These are phyloP conservation scores for Anguilla anguilla DNA, from an alignment of 2,797 vertebrate species.

Conservation along the genomic window DNA sequence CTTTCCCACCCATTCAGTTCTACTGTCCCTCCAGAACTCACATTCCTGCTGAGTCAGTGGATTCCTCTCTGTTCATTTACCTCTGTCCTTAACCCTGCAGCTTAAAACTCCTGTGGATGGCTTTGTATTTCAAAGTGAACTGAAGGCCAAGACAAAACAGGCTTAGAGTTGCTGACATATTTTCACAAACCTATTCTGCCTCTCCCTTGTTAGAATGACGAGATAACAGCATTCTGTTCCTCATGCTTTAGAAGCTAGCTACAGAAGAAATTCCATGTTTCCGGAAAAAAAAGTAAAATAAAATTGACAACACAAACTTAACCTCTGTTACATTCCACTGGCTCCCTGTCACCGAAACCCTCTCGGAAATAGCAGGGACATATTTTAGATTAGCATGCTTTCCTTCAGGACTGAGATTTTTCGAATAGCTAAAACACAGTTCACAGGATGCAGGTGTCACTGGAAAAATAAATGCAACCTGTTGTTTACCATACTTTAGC, in stretches of 20 bases:
- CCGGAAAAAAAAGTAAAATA: constrained; percentile 45
- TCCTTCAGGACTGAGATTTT: constrained; percentile 37
- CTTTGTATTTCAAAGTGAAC: constrained; percentile 46
- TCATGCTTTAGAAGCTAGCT: constrained; percentile 48
- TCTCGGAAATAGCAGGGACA: constrained; percentile 65
- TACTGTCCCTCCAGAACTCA: not conserved
- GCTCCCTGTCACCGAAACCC: constrained; percentile 46
- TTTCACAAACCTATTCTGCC: constrained; percentile 37
- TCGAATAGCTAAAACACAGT: constrained; percentile 47
- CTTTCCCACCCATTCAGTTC: not conserved
- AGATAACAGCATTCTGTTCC: constrained; percentile 68
- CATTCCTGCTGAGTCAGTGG: not conserved
- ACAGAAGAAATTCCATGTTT: constrained; percentile 60
- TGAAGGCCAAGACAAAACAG: constrained; percentile 43
- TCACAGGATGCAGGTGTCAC: not conserved
- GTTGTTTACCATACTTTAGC: not conserved
- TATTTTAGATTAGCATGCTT: constrained; percentile 60
- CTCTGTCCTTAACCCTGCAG: constrained; percentile 26
- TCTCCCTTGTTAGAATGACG: constrained; percentile 59
- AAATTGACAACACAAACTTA: constrained; percentile 61
- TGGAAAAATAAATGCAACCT: not conserved
- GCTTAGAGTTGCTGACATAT: constrained; percentile 54
- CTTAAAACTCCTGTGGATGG: constrained; percentile 25
- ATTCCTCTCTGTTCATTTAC: constrained; percentile 26
- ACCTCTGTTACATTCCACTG: constrained; percentile 67